Conservation (phyloP, 2,888 invertebrate species). For the Uropetala carovei region DNA sequence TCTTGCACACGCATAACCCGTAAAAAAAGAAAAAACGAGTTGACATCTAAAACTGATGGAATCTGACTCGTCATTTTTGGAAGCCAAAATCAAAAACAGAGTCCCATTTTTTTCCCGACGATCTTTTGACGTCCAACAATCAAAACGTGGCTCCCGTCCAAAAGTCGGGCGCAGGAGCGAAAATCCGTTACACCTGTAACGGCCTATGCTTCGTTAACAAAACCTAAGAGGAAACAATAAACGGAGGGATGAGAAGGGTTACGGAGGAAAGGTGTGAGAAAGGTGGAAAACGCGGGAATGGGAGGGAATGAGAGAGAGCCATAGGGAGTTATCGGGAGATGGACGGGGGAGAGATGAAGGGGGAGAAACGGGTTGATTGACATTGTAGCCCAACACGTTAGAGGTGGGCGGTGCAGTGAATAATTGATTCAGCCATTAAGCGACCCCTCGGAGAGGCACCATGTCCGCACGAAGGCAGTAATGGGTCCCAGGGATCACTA, state of each 20-base stretch:
- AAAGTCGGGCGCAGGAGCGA: background rate
- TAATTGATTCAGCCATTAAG: constrained; percentile 22
- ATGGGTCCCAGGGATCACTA: background rate
- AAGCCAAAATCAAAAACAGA: background rate
- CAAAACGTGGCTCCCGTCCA: background rate
- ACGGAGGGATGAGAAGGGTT: too few relatives aligned
- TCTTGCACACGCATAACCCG: background rate
- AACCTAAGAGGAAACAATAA: too few relatives aligned
- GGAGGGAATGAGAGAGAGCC: background rate
- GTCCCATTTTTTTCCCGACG: background rate
- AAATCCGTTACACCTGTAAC: background rate
- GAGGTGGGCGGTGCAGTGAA: background rate
- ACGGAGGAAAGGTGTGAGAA: background rate
- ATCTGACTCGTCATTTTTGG: background rate
- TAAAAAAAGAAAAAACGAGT: background rate
- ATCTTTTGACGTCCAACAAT: background rate
- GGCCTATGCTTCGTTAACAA: too few relatives aligned
- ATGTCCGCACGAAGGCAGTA: constrained; percentile 11
- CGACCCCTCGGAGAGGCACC: background rate
- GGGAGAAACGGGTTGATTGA: background rate
- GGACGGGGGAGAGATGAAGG: background rate
- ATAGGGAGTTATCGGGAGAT: background rate
- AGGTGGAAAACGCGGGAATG: background rate
- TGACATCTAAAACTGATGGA: background rate
- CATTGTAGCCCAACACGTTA: background rate